A percentile compares a stretch with the other conserved stretches of the same genome.
Evolutionary conservation across 2,113 vertebrate genomes (phyloP).

Genomic region (Butorides virescens): DNA sequence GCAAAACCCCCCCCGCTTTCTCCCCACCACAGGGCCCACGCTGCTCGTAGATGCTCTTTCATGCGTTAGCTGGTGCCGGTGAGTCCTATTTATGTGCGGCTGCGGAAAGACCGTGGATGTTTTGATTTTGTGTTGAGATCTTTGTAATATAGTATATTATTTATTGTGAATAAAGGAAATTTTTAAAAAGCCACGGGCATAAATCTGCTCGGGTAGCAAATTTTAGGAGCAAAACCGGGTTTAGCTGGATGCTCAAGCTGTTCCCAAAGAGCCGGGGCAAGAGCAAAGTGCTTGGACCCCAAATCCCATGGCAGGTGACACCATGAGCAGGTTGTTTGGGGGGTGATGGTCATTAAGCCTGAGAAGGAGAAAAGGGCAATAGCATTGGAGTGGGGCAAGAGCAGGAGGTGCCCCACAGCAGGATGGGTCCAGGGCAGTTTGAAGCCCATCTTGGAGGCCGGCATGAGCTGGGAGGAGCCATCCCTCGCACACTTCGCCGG

Average conservation of each 20-base stretch:
- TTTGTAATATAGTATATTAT: slow-evolving; percentile 57
- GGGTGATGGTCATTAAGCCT: neutral
- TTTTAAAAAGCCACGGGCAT: neutral
- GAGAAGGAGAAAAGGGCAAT: neutral
- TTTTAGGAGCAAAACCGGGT: neutral
- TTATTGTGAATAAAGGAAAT: slow-evolving; percentile 64
- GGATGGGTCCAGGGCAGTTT: neutral
- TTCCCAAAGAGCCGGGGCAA: neutral
- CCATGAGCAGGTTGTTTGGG: neutral
- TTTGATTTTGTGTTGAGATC: neutral
- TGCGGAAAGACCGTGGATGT: neutral
- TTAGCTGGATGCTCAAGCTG: neutral
- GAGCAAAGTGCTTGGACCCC: neutral
- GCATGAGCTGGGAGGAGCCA: neutral
- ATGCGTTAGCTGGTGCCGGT: neutral
- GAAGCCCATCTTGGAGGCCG: neutral
- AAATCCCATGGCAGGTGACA: neutral
- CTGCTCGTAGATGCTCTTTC: slow-evolving; percentile 7
- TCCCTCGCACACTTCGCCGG: fast-evolving
- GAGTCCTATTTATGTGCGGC: neutral
- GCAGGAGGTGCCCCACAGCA: fast-evolving
- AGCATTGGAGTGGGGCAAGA: fast-evolving
- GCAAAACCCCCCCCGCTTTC: neutral
- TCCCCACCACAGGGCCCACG: neutral
- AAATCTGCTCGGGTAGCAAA: neutral